A percentile compares a stretch with the other conserved stretches of the same genome.
Evolutionary conservation across 2,797 vertebrate genomes (phyloP).

Genomic region (Trematomus bernacchii): DNA sequence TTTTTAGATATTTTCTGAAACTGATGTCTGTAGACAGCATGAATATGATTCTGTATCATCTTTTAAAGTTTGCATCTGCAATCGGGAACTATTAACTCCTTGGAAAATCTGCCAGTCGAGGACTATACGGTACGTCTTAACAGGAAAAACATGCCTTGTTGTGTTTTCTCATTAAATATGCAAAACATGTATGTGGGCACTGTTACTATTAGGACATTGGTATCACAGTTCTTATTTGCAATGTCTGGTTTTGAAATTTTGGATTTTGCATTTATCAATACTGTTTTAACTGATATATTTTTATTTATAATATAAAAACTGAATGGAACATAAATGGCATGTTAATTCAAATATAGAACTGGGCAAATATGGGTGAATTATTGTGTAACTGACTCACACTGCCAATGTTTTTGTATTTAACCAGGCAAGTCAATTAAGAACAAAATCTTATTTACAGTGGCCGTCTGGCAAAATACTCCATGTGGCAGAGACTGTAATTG

Average conservation of each 20-base stretch:
- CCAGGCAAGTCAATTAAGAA: too few species aligned
- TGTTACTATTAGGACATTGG: background rate
- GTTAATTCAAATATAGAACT: too few species aligned
- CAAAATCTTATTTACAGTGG: too few species aligned
- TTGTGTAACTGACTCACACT: background rate
- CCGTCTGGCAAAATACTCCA: background rate
- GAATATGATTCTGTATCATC: background rate
- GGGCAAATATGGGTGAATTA: background rate
- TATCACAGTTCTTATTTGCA: background rate
- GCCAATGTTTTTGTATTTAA: background rate
- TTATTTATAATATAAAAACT: background rate
- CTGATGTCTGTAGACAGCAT: too few species aligned
- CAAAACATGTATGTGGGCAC: background rate
- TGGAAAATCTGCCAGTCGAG: background rate
- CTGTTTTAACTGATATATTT: background rate
- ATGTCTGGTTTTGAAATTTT: background rate
- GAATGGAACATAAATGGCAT: background rate
- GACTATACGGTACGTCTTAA: background rate
- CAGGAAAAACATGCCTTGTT: background rate
- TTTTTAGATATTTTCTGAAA: too few species aligned
- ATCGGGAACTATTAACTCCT: background rate
- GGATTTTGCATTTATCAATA: background rate
- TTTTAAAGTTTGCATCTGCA: background rate
- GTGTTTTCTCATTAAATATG: background rate
- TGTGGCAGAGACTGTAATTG: slow-evolving; percentile 14